phyloP scores from a whole-genome alignment of 2,888 invertebrate genomes.

The Catonia carolina region DNA sequence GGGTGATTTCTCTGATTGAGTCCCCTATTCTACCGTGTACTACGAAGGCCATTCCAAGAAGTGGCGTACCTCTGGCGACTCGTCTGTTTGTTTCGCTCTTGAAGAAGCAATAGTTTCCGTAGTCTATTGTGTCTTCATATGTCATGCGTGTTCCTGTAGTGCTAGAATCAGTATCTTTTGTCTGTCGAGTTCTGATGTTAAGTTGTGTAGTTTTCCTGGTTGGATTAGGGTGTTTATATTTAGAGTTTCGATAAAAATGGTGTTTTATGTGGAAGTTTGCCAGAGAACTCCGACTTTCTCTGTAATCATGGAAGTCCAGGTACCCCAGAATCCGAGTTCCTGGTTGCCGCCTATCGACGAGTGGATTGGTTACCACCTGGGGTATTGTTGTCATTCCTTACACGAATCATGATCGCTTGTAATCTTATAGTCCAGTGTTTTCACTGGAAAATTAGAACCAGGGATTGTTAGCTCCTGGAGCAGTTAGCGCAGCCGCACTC shows the following conservation, averaged over 20 bases:
- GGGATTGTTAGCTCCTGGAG: background rate
- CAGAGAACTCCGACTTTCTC: constrained; percentile 13
- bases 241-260: background rate
- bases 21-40: constrained; percentile 4
- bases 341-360: constrained; percentile 8
- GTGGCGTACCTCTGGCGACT: background rate
- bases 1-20: constrained; percentile 11
- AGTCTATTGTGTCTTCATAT: constrained; percentile 15
- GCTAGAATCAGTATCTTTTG: constrained; percentile 17
- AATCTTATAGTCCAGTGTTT: background rate
- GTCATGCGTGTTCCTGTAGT: constrained; percentile 21
- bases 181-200: constrained; percentile 9
- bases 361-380: constrained; percentile 17
- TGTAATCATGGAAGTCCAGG: background rate
- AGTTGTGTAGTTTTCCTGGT: background rate
- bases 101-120: constrained; percentile 13
- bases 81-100: constrained; percentile 8
- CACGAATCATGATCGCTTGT: constrained; percentile 7
- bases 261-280: background rate
- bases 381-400: constrained; percentile 5
- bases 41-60: constrained; percentile 16
- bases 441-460: background rate
- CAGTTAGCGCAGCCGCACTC: constrained; percentile 1
- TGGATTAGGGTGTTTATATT: background rate
- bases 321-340: constrained; percentile 9